phyloP scores from a whole-genome alignment of 2,113 vertebrate species.

The Protobothrops mucrosquamatus region DNA sequence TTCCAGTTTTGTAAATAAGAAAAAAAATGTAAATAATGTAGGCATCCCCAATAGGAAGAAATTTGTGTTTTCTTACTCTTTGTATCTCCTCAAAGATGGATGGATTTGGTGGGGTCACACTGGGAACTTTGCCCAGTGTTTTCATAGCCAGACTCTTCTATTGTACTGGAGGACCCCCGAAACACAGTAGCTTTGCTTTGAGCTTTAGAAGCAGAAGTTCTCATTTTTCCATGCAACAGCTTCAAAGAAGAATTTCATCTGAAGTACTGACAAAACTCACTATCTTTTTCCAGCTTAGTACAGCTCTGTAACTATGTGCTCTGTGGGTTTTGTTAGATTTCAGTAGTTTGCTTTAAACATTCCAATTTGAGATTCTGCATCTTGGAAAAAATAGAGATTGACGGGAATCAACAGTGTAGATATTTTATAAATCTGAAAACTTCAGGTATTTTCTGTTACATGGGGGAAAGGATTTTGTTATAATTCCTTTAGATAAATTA shows the following conservation, averaged over 20 bases:
- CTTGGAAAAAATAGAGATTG: background rate
- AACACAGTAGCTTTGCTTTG: background rate
- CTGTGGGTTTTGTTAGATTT: background rate
- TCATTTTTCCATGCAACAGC: background rate
- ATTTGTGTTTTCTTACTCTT: background rate
- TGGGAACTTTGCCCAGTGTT: background rate
- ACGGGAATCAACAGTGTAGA: background rate
- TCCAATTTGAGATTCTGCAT: background rate
- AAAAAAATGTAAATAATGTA: background rate
- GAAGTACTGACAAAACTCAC: background rate
- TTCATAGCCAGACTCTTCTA: background rate
- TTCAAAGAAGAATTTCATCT: background rate
- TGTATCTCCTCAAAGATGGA: background rate
- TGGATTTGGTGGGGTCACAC: background rate
- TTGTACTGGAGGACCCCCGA: background rate
- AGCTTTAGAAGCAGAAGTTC: background rate
- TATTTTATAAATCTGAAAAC: background rate
- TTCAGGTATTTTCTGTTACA: background rate
- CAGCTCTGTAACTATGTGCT: background rate
- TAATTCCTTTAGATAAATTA: background rate
- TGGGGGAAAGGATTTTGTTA: background rate
- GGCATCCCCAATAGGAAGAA: background rate
- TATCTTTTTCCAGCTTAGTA: background rate
- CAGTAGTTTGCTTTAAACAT: background rate
- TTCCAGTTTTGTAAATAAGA: background rate